A percentile compares a stretch with the other conserved stretches of the same genome.
These are phyloP conservation scores for Siniperca scherzeri DNA, from an alignment of 2,797 vertebrate genomes.

Conservation along the genomic window DNA sequence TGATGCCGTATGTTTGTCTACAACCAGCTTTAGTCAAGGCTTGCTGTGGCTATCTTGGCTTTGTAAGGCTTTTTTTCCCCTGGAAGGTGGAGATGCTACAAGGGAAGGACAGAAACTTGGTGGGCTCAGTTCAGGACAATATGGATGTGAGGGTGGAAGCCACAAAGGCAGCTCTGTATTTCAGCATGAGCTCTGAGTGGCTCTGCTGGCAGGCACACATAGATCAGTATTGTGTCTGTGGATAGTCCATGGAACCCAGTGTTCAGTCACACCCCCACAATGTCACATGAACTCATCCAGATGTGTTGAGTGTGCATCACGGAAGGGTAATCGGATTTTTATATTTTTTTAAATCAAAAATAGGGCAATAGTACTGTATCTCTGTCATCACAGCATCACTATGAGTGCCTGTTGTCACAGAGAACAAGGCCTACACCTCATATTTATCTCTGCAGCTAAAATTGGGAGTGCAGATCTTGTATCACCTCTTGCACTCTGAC, in stretches of 20 bases:
- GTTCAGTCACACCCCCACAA: conserved; percentile 50
- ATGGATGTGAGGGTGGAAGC: conserved; percentile 54
- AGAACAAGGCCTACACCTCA: conserved; percentile 21
- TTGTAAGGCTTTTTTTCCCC: neutral
- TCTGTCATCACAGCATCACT: conserved; percentile 25
- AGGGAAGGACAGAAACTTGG: conserved; percentile 31
- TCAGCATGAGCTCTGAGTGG: conserved; percentile 39
- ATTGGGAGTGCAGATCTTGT: conserved; percentile 28
- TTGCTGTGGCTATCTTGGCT: neutral
- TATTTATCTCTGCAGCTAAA: conserved; percentile 55
- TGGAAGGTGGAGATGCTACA: conserved; percentile 46
- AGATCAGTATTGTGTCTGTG: conserved; percentile 69
- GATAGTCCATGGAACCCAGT: conserved; percentile 47
- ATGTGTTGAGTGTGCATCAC: conserved; percentile 50
- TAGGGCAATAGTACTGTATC: conserved; percentile 12
- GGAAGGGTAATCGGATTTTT: conserved; percentile 20
- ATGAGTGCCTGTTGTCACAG: conserved; percentile 2
- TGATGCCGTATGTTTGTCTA: neutral
- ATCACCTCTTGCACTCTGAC: conserved; percentile 63
- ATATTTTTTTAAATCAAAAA: conserved; percentile 1
- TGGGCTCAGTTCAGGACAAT: conserved; percentile 59
- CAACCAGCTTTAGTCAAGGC: neutral
- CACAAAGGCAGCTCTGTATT: conserved; percentile 70
- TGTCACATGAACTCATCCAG: conserved; percentile 66
- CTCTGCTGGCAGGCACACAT: conserved; percentile 68